Percentiles rank a stretch among this genome's conserved stretches.
Evolutionary conservation across 2,797 vertebrate species (phyloP).

Genomic region (Urosaurus nigricauda): DNA sequence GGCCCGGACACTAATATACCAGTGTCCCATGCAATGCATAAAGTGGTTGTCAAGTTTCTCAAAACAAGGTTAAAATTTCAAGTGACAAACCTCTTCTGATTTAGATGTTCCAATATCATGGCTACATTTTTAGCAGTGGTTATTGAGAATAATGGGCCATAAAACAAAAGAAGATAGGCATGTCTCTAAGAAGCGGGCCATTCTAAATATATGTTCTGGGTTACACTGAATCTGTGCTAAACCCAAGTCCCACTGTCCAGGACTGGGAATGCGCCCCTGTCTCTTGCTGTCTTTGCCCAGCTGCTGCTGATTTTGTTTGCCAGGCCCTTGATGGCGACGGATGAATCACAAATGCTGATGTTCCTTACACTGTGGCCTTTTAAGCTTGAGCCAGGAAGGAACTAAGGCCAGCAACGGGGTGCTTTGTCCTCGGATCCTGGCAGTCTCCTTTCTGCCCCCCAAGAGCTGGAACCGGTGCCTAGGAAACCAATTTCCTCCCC

Average conservation of each 20-base stretch:
- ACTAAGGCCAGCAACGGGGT: slow-evolving; percentile 82
- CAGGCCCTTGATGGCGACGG: slow-evolving; percentile 76
- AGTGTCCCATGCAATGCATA: too few relatives aligned
- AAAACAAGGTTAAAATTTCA: not conserved
- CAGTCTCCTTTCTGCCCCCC: slow-evolving; percentile 77
- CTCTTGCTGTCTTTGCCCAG: slow-evolving; percentile 63
- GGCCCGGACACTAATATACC: too few relatives aligned
- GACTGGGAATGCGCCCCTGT: not conserved
- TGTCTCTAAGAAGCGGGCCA: not conserved
- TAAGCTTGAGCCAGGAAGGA: slow-evolving; percentile 75
- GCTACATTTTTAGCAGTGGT: not conserved
- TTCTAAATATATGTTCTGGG: not conserved
- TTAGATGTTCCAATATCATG: not conserved
- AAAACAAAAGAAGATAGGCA: not conserved
- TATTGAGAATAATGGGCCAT: not conserved
- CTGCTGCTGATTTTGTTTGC: slow-evolving; percentile 77
- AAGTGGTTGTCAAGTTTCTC: too few relatives aligned
- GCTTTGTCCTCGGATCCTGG: slow-evolving; percentile 84
- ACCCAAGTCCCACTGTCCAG: not conserved
- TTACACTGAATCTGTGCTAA: not conserved
- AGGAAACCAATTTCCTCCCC: slow-evolving; percentile 31
- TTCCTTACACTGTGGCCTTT: slow-evolving; percentile 74
- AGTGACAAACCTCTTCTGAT: too few relatives aligned
- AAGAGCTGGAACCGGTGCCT: slow-evolving; percentile 74
- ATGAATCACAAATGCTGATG: slow-evolving; percentile 73